A percentile compares a stretch with the other conserved stretches of the same genome.
phyloP scores from a whole-genome alignment of 2,113 vertebrate genomes.

The Microtus oregoni region DNA sequence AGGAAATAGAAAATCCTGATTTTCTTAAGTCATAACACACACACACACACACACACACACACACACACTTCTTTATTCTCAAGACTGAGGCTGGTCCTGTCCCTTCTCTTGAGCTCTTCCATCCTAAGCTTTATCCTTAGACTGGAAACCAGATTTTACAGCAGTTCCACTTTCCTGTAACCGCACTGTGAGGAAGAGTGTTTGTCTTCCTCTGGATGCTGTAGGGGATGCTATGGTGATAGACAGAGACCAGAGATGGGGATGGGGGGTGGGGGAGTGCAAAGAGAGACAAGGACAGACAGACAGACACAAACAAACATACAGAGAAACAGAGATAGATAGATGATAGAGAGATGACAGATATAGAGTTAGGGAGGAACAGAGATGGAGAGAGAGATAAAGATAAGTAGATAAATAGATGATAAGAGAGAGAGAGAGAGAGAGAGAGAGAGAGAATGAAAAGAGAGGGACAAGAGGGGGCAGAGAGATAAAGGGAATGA shows the following conservation, averaged over 20 bases:
- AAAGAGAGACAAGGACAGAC: background rate
- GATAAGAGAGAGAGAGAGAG: background rate
- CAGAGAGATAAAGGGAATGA: background rate
- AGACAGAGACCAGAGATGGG: background rate
- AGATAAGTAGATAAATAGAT: background rate
- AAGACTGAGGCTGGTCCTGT: background rate
- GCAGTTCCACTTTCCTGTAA: background rate
- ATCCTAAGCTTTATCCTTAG: background rate
- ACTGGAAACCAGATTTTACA: background rate
- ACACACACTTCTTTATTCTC: background rate
- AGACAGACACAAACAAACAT: background rate
- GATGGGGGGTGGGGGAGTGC: background rate
- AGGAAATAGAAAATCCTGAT: conserved; percentile 48
- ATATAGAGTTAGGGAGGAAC: background rate
- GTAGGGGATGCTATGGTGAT: background rate
- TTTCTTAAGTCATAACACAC: background rate
- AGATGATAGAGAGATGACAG: background rate
- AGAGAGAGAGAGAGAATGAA: background rate
- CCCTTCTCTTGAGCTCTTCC: background rate
- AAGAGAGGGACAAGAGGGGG: background rate
- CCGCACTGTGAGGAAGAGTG: background rate
- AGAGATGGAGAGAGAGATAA: background rate
- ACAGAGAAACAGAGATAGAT: background rate
- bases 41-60: background rate
- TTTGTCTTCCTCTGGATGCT: conserved; percentile 49